Percentiles rank a stretch among this genome's conserved stretches.
Conservation (phyloP, 2,888 invertebrate species). For the Oscheius sp. region DNA sequence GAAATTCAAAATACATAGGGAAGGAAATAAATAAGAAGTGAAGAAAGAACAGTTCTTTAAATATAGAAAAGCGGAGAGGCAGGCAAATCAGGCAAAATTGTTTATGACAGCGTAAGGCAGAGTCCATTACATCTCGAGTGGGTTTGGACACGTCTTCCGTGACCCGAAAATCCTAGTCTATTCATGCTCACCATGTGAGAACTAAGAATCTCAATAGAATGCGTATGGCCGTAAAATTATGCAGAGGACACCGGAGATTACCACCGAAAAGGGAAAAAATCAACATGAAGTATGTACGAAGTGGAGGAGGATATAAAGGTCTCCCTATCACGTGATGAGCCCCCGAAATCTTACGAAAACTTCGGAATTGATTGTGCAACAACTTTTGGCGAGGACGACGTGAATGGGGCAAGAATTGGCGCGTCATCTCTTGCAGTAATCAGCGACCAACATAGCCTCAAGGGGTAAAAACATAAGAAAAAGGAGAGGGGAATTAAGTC, state of each 20-base stretch:
- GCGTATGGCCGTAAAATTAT: background rate
- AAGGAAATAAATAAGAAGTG: background rate
- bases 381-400: conserved; percentile 29
- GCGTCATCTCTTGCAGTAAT: conserved; percentile 30
- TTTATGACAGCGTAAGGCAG: conserved; percentile 36
- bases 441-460: conserved; percentile 8
- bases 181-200: background rate
- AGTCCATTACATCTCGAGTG: conserved; percentile 33
- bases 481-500: background rate
- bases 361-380: conserved; percentile 20
- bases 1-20: conserved; percentile 6
- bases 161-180: background rate
- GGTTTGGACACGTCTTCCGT: conserved; percentile 11
- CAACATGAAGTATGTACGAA: background rate
- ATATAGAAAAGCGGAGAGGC: background rate
- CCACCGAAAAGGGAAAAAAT: background rate
- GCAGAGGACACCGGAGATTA: conserved; percentile 19
- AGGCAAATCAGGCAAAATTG: conserved; percentile 33
- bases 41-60: too few relatives aligned
- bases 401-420: conserved; percentile 28
- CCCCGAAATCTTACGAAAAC: conserved; percentile 15
- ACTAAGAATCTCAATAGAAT: background rate
- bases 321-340: background rate
- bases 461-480: background rate
- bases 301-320: background rate